Percentiles rank a stretch among this genome's conserved stretches.
Conservation (phyloP, 92 coral and sea anemone species). For the Umimayanthus kanabou region DNA sequence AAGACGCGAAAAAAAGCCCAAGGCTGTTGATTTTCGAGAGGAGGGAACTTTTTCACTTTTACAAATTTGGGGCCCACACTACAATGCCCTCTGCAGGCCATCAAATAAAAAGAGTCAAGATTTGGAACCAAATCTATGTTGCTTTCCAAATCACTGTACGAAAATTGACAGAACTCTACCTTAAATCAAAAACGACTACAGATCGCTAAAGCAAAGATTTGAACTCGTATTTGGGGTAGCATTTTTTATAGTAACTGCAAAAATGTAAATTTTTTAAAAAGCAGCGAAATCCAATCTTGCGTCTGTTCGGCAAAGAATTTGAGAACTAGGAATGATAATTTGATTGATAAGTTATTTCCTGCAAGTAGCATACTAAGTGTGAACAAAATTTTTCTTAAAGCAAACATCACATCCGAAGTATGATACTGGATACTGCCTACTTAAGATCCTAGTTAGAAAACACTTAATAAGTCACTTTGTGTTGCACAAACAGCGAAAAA, state of each 20-base stretch:
- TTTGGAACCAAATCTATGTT: too few species aligned
- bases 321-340: slow-evolving; percentile 1
- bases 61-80: too few species aligned
- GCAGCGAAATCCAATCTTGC: slow-evolving; percentile 1
- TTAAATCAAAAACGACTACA: background rate
- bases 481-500: too few species aligned
- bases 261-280: background rate
- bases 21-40: too few species aligned
- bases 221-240: too few species aligned
- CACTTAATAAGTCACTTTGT: slow-evolving; percentile 6
- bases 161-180: background rate
- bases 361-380: background rate
- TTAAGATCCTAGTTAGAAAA: background rate
- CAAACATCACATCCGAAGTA: slow-evolving; percentile 9
- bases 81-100: too few species aligned
- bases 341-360: background rate
- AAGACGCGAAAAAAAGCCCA: too few species aligned
- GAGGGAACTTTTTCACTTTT: too few species aligned
- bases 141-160: background rate
- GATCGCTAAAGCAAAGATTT: background rate
- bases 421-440: background rate
- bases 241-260: background rate
- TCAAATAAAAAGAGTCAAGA: too few species aligned
- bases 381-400: background rate
- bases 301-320: background rate